These are phyloP conservation scores for Halichoerus grypus DNA, from an alignment of 2,113 vertebrate genomes.

Conservation along the genomic window DNA sequence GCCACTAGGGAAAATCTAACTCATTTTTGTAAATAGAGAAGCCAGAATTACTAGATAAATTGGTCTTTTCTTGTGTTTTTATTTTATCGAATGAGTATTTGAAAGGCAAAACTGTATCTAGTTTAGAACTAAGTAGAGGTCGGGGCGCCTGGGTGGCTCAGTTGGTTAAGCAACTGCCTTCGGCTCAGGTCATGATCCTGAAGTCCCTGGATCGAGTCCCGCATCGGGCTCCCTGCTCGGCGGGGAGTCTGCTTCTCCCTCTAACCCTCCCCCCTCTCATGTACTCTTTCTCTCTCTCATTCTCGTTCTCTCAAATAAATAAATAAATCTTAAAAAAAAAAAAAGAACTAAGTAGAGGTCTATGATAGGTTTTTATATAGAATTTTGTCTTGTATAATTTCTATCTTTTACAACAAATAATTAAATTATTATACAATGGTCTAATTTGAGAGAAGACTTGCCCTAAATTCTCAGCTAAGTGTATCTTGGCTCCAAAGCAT, in stretches of 20 bases:
- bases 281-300: too few relatives aligned
- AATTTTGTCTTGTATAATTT: slow-evolving; percentile 65
- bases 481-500: slow-evolving; percentile 64
- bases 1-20: slow-evolving; percentile 45
- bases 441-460: slow-evolving; percentile 67
- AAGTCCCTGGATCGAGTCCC: too few relatives aligned
- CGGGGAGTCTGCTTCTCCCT: too few relatives aligned
- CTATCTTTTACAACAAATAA: slow-evolving; percentile 59
- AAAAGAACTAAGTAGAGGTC: slow-evolving; percentile 40
- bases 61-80: slow-evolving; percentile 49
- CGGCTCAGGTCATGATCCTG: too few relatives aligned
- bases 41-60: slow-evolving; percentile 39
- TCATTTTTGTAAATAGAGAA: slow-evolving; percentile 49
- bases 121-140: slow-evolving; percentile 49
- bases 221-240: too few relatives aligned
- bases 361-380: slow-evolving; percentile 52
- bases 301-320: too few relatives aligned
- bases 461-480: slow-evolving; percentile 61
- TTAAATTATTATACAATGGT: slow-evolving; percentile 56
- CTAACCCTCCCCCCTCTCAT: too few relatives aligned
- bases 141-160: neutral
- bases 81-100: slow-evolving; percentile 32
- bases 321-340: too few relatives aligned
- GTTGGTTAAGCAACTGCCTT: too few relatives aligned
- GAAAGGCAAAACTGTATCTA: slow-evolving; percentile 53